Percentiles rank a stretch among this genome's conserved stretches.
phyloP scores from a whole-genome alignment of 2,797 vertebrate genomes.

The Adrianichthys oophorus region DNA sequence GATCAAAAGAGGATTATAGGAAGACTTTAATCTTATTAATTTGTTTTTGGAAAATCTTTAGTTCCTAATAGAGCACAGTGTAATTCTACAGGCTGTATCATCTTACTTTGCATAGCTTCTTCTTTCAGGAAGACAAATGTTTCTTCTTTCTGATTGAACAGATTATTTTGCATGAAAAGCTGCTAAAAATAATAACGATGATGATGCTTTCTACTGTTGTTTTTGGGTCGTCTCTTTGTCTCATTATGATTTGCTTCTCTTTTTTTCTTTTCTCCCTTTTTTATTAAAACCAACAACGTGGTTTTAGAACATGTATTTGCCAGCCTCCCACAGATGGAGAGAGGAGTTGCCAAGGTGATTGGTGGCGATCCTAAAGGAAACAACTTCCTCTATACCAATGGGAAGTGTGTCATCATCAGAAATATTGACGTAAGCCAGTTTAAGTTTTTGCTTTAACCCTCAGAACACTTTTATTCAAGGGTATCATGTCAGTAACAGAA shows the following conservation, averaged over 20 bases:
- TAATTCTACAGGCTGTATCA: no score
- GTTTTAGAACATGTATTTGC: slow-evolving; percentile 88
- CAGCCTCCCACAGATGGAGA: slow-evolving; percentile 94
- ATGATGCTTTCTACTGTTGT: no score
- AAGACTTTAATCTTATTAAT: no score
- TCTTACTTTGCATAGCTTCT: no score
- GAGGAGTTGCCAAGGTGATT: slow-evolving; percentile 92
- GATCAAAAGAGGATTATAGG: no score
- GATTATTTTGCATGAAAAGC: no score
- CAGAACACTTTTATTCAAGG: neutral
- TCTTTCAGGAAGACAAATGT: no score
- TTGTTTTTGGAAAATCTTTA: no score
- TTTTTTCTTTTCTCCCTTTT: slow-evolving; percentile 20
- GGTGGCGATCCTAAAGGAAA: slow-evolving; percentile 94
- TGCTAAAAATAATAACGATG: no score
- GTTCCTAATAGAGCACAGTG: no score
- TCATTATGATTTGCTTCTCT: neutral
- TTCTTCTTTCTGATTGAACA: no score
- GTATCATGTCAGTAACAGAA: neutral
- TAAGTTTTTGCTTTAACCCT: neutral
- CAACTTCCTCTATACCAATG: slow-evolving; percentile 96
- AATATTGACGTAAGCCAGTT: slow-evolving; percentile 87
- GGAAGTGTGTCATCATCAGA: slow-evolving; percentile 94
- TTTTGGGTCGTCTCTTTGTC: neutral
- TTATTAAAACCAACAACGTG: neutral